Evolutionary conservation across 2,888 invertebrate species (phyloP), one percentile per base, ranked within the genome.

Genomic region (Aricia artaxerxes): DNA sequence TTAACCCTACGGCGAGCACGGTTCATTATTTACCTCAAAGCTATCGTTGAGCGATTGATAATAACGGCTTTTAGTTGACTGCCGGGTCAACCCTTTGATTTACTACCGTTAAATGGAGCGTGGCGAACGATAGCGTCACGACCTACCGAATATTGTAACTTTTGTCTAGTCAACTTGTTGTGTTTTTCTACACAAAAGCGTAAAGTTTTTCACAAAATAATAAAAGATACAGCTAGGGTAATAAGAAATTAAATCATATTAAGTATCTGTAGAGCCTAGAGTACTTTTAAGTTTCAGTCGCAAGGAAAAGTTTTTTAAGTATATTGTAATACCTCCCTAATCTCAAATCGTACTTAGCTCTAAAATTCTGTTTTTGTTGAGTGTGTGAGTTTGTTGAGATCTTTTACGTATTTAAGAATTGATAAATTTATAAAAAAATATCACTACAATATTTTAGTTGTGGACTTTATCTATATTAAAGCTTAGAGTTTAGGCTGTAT

Each of bases 41-140:
- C 64, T 64, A 64, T 64, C 64, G 64, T 31, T 64, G 64, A 64
- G 64, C 64, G 64, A 64, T 64, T 64, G 64, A 64, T 64, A 64
- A 64, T 64, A 64, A 64, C 31, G 64, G 64, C 64, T 64, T 64
- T 64, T 64, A 64, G 64, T 64, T 31, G 64, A 64, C 64, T 31
- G 75, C 31, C 75, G 75, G 75, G 75, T 75, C 75, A 75, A 75
- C 75, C 75, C 75, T 53, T 75, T 75, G 75, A 75, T 75, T 75
- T 75, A 75, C 31, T 44, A 13, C 44, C 53, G 75, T 49, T 75
- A 53, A 75, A 75, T 75, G 75, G 49, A 75, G 75, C 75, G 44
- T 75, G 75, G 49, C 49, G 75, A 75, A 49, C 44, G 75, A 75
- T 75, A 75, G 44, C 73, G 24, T 49, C 5, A n/a, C 44, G 49